A percentile compares a stretch with the other conserved stretches of the same genome.
Conservation (phyloP, 2,113 vertebrate species). For the Eurypyga helias region DNA sequence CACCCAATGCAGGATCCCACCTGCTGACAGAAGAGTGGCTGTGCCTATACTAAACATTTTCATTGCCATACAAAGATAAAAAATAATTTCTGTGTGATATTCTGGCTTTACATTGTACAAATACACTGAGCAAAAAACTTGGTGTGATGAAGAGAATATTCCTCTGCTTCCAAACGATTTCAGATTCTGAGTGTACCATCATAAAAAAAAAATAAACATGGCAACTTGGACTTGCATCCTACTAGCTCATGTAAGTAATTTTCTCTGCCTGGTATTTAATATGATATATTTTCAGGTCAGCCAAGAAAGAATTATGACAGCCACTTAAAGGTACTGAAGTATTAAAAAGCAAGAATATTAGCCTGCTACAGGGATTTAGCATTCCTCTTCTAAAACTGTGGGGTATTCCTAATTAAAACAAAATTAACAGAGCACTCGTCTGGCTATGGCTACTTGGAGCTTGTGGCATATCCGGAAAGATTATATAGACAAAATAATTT, state of each 20-base stretch:
- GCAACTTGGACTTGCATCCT: not conserved
- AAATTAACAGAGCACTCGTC: not conserved
- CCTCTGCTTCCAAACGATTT: not conserved
- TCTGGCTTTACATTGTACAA: not conserved
- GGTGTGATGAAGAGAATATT: not conserved
- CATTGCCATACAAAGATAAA: not conserved
- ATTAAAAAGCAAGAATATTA: not conserved
- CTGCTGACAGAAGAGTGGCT: not conserved
- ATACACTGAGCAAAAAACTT: not conserved
- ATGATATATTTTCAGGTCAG: not conserved
- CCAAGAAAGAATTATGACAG: not conserved
- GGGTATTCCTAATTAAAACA: not conserved
- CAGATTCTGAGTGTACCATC: not conserved
- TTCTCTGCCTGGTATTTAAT: not conserved
- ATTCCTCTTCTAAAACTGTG: not conserved
- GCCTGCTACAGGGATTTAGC: not conserved
- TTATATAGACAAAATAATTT: not conserved
- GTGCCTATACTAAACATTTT: not conserved
- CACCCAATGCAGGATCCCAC: not conserved
- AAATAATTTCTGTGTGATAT: not conserved
- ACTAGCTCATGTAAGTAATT: not conserved
- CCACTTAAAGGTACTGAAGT: not conserved
- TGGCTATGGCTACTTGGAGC: not conserved
- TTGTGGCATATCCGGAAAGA: not conserved
- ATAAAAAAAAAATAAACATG: not conserved